Evolutionary conservation across 2,797 vertebrate genomes (phyloP).

Genomic region (Alosa sapidissima): DNA sequence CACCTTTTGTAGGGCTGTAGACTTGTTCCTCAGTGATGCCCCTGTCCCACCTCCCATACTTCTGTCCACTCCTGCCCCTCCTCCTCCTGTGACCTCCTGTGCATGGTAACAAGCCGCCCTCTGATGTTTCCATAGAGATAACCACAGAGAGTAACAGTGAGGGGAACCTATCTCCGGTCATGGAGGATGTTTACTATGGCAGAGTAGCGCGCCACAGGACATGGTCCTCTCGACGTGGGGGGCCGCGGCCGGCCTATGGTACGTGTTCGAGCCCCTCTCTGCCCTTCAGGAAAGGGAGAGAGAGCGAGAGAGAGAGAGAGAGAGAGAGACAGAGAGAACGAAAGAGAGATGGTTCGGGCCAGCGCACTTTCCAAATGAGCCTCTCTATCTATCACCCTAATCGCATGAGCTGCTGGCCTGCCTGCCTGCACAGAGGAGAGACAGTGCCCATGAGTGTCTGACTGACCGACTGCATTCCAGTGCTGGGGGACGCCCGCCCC

Average conservation of each 20-base stretch:
- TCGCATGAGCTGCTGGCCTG: slow-evolving; percentile 22
- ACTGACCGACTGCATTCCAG: neutral
- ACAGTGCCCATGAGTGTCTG: neutral
- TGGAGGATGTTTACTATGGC: slow-evolving; percentile 85
- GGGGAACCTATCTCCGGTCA: slow-evolving; percentile 82
- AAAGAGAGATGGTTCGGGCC: neutral
- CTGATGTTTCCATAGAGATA: slow-evolving; percentile 85
- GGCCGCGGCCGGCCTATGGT: slow-evolving; percentile 80
- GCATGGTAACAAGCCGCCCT: slow-evolving; percentile 61
- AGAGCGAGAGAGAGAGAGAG: neutral
- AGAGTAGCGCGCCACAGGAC: slow-evolving; percentile 81
- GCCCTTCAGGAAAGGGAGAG: slow-evolving; percentile 19
- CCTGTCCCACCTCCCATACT: neutral
- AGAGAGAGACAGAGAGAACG: neutral
- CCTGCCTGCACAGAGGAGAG: slow-evolving; percentile 69
- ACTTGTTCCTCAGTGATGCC: neutral
- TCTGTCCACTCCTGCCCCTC: neutral
- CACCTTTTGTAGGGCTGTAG: neutral
- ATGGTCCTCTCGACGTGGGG: slow-evolving; percentile 76
- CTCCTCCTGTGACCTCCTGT: slow-evolving; percentile 42
- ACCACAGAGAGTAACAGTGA: slow-evolving; percentile 93
- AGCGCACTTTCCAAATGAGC: slow-evolving; percentile 62
- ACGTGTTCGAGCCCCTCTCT: slow-evolving; percentile 66
- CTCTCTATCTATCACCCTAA: slow-evolving; percentile 45
- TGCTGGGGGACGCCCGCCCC: neutral